Conservation (phyloP, 2,888 invertebrate species). For the Chorisops tibialis region DNA sequence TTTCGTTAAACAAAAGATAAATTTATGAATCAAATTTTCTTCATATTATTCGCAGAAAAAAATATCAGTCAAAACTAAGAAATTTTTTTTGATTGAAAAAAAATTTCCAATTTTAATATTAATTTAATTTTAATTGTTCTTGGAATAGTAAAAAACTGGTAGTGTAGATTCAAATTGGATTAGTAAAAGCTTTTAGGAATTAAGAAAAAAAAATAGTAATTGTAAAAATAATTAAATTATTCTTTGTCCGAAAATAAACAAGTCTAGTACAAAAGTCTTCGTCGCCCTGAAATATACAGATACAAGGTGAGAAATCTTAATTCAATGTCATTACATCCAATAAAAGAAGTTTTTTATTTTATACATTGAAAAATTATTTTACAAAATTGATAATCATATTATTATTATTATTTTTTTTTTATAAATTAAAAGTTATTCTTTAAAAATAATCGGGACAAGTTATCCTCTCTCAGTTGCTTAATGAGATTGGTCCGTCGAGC, state of each 20-base stretch:
- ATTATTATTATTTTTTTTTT: neutral
- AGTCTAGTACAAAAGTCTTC: constrained; percentile 61
- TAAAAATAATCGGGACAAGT: constrained; percentile 6
- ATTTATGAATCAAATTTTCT: too few species aligned
- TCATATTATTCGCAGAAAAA: too few species aligned
- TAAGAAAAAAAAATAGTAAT: constrained; percentile 11
- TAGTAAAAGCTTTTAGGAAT: constrained; percentile 28
- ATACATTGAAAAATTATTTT: constrained; percentile 28
- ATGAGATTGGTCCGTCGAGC: too few species aligned
- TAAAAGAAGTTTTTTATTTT: constrained; percentile 22
- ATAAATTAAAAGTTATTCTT: neutral
- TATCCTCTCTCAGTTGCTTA: too few species aligned
- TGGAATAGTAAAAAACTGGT: neutral
- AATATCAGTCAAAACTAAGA: too few species aligned
- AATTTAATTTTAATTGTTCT: too few species aligned
- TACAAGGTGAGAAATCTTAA: constrained; percentile 39
- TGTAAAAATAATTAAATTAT: constrained; percentile 2
- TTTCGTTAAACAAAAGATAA: too few species aligned
- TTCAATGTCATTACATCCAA: constrained; percentile 25
- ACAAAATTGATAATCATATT: neutral
- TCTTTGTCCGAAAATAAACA: constrained; percentile 30
- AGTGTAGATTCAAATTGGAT: constrained; percentile 22
- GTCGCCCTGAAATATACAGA: constrained; percentile 62
- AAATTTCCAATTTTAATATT: too few species aligned
- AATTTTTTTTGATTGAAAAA: too few species aligned